Conservation (phyloP, 1,140 invertebrate genomes). For the Diprion similis region DNA sequence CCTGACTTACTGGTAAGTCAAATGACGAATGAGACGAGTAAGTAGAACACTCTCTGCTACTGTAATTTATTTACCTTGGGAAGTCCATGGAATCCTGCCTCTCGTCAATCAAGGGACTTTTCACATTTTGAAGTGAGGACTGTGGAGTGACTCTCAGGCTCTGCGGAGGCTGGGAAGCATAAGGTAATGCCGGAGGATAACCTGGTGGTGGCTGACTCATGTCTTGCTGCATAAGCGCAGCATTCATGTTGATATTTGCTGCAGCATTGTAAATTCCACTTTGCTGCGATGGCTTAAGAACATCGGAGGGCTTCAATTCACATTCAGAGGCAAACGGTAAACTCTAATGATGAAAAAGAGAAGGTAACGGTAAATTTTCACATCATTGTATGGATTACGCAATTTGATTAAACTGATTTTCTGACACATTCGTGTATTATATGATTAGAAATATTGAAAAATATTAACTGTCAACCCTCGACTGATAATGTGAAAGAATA, state of each 20-base stretch:
- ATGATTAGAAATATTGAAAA: conserved; percentile 9
- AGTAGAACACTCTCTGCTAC: neutral
- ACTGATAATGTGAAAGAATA: conserved; percentile 30
- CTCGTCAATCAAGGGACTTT: conserved; percentile 55
- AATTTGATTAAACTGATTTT: conserved; percentile 11
- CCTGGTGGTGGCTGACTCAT: conserved; percentile 67
- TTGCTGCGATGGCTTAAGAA: conserved; percentile 53
- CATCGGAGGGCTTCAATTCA: conserved; percentile 67
- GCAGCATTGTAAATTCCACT: conserved; percentile 29
- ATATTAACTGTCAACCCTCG: conserved; percentile 13
- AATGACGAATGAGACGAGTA: neutral
- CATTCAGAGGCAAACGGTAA: conserved; percentile 73
- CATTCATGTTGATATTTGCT: conserved; percentile 46
- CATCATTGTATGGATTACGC: neutral
- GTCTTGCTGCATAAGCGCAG: conserved; percentile 57
- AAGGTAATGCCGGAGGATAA: conserved; percentile 58
- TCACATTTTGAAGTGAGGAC: conserved; percentile 44
- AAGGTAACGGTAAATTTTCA: conserved; percentile 36
- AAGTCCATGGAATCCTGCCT: conserved; percentile 32
- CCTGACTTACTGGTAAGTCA: no score
- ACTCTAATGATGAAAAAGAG: conserved; percentile 57
- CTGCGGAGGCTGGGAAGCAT: conserved; percentile 47
- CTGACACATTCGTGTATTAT: neutral
- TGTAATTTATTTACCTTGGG: conserved; percentile 23
- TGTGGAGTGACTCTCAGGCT: conserved; percentile 44